These are phyloP conservation scores for Hylaeus volcanicus DNA, from an alignment of 1,140 invertebrate species.

Conservation along the genomic window DNA sequence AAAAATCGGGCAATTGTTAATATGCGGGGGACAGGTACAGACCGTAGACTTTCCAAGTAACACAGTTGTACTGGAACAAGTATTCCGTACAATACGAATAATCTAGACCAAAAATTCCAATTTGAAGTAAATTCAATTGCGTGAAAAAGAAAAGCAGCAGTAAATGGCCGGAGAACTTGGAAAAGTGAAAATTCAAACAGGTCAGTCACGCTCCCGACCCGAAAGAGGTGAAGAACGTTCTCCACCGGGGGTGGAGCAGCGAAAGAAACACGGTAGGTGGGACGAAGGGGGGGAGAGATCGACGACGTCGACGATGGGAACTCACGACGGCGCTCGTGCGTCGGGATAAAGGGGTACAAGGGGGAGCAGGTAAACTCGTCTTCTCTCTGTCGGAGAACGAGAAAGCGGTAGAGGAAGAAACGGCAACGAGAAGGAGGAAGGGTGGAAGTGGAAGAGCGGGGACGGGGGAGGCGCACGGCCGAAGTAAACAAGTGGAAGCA, in stretches of 20 bases:
- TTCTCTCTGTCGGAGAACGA: slow-evolving; percentile 2
- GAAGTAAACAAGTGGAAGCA: slow-evolving; percentile 76
- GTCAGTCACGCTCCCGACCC: too few relatives aligned
- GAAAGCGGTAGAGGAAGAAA: slow-evolving; percentile 11
- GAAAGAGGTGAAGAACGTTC: slow-evolving; percentile 42
- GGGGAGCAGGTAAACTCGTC: background rate
- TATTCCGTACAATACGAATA: too few relatives aligned
- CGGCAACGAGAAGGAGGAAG: slow-evolving; percentile 12
- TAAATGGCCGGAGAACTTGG: too few relatives aligned
- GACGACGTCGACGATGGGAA: slow-evolving; percentile 35
- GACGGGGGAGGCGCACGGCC: slow-evolving; percentile 40
- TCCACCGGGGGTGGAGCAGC: slow-evolving; percentile 25
- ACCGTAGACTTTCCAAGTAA: too few relatives aligned
- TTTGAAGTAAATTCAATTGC: too few relatives aligned
- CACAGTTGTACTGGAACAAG: too few relatives aligned
- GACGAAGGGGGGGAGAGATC: background rate
- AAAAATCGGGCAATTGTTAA: too few relatives aligned
- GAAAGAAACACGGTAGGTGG: slow-evolving; percentile 14
- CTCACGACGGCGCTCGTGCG: slow-evolving; percentile 6
- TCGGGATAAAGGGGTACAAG: slow-evolving; percentile 16
- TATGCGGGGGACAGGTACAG: too few relatives aligned
- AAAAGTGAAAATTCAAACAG: too few relatives aligned
- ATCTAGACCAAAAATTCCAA: too few relatives aligned
- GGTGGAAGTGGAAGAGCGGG: background rate
- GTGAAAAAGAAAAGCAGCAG: too few relatives aligned